phyloP scores from a whole-genome alignment of 2,888 invertebrate genomes.

The Ennomos fuscantarius region DNA sequence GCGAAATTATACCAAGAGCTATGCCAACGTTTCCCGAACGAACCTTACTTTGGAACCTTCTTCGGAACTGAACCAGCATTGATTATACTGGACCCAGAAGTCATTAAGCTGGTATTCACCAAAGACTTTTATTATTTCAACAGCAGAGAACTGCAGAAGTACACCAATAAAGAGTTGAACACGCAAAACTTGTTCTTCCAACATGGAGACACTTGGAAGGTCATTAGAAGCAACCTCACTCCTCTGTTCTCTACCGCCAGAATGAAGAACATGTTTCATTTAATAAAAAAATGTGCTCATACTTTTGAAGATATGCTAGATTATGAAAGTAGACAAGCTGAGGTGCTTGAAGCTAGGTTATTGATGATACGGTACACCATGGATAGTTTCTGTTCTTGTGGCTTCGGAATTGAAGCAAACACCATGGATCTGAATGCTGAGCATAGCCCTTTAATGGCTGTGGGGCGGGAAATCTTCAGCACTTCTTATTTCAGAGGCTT shows the following conservation, averaged over 20 bases:
- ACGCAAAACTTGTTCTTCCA: conserved; percentile 42
- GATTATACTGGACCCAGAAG: conserved; percentile 41
- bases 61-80: conserved; percentile 38
- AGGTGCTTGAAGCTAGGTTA: conserved; percentile 30
- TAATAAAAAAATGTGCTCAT: conserved; percentile 40
- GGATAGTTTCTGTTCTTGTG: conserved; percentile 47
- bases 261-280: conserved; percentile 46
- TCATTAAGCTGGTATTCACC: conserved; percentile 41
- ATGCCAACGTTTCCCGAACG: conserved; percentile 16
- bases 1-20: conserved; percentile 21
- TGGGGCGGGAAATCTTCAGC: conserved; percentile 41
- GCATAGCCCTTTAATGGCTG: conserved; percentile 45
- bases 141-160: conserved; percentile 37
- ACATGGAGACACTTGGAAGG: conserved; percentile 44
- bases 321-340: conserved; percentile 18
- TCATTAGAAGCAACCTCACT: conserved; percentile 40
- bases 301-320: conserved; percentile 35
- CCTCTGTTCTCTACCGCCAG: conserved; percentile 45
- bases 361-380: conserved; percentile 43
- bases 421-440: conserved; percentile 39
- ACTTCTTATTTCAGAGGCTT: conserved; percentile 22
- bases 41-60: conserved; percentile 28
- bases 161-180: conserved; percentile 36
- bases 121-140: conserved; percentile 46
- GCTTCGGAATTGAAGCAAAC: conserved; percentile 49